A percentile compares a stretch with the other conserved stretches of the same genome.
Conservation (phyloP, 2,797 vertebrate species). For the Sebastes matsubarae region DNA sequence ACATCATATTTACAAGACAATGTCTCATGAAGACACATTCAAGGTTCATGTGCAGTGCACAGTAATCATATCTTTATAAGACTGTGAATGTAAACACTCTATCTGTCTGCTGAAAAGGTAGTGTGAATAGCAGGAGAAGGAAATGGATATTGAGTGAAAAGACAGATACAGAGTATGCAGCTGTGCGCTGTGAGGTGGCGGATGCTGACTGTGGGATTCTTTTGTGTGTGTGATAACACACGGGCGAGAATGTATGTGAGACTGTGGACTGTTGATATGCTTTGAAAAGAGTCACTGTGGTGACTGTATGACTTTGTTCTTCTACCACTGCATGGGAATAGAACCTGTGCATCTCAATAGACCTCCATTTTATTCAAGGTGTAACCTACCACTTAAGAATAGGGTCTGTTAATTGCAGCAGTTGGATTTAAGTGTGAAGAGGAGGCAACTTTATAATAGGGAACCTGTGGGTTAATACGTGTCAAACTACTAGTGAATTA, state of each 20-base stretch:
- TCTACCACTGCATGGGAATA: background rate
- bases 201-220: conserved; percentile 57
- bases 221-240: conserved; percentile 53
- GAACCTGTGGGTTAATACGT: background rate
- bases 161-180: conserved; percentile 43
- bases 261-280: conserved; percentile 21
- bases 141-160: conserved; percentile 55
- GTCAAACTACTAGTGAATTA: background rate
- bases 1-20: background rate
- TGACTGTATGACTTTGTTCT: background rate
- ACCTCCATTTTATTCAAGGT: background rate
- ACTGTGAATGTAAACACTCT: conserved; percentile 49
- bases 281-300: conserved; percentile 30
- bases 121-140: conserved; percentile 41
- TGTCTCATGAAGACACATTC: conserved; percentile 35
- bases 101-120: conserved; percentile 45
- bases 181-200: conserved; percentile 39
- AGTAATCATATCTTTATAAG: conserved; percentile 47
- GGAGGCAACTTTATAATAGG: background rate
- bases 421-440: background rate
- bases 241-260: conserved; percentile 29
- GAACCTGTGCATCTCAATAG: background rate
- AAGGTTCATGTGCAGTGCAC: conserved; percentile 30
- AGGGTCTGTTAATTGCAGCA: background rate
- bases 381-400: background rate